Percentiles rank a stretch among this genome's conserved stretches.
phyloP scores from a whole-genome alignment of 2,113 vertebrate genomes.

The Festucalex cinctus region DNA sequence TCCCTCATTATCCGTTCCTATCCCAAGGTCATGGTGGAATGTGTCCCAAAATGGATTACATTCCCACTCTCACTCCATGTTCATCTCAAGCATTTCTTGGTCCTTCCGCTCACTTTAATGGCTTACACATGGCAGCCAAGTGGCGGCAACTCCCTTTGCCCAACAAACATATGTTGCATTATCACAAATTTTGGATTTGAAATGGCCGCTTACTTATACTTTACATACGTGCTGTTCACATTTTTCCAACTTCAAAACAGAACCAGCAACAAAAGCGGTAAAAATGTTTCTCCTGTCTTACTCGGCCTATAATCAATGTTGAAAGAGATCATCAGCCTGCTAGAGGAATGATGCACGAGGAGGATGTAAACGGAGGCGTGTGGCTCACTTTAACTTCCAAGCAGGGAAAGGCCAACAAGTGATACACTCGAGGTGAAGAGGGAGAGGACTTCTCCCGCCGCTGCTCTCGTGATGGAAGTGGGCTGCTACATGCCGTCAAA shows the following conservation, averaged over 20 bases:
- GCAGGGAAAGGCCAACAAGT: slow-evolving; percentile 4
- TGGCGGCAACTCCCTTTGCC: slow-evolving; percentile 37
- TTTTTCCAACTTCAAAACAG: slow-evolving; percentile 39
- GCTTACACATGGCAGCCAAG: slow-evolving; percentile 64
- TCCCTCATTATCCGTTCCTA: slow-evolving; percentile 67
- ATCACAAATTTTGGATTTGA: slow-evolving; percentile 4
- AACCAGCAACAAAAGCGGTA: slow-evolving; percentile 48
- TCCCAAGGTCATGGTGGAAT: slow-evolving; percentile 66
- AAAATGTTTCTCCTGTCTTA: slow-evolving; percentile 33
- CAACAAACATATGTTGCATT: slow-evolving; percentile 3
- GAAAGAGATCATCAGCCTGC: slow-evolving; percentile 38
- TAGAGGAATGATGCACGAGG: slow-evolving; percentile 15
- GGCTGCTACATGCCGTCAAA: slow-evolving; percentile 50
- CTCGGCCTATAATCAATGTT: slow-evolving; percentile 56
- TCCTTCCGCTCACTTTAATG: slow-evolving; percentile 48
- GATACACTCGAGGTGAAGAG: slow-evolving; percentile 26
- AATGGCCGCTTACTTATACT: slow-evolving; percentile 1
- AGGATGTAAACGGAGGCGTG: slow-evolving; percentile 42
- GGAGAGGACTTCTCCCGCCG: slow-evolving; percentile 10
- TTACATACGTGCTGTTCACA: slow-evolving; percentile 23
- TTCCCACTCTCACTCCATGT: slow-evolving; percentile 46
- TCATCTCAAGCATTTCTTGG: slow-evolving; percentile 20
- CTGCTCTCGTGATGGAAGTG: slow-evolving; percentile 44
- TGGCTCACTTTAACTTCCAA: slow-evolving; percentile 14
- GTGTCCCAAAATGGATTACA: slow-evolving; percentile 65